A percentile compares a stretch with the other conserved stretches of the same genome.
These are phyloP conservation scores for Megathymus violae DNA, from an alignment of 1,140 invertebrate genomes.

Conservation along the genomic window DNA sequence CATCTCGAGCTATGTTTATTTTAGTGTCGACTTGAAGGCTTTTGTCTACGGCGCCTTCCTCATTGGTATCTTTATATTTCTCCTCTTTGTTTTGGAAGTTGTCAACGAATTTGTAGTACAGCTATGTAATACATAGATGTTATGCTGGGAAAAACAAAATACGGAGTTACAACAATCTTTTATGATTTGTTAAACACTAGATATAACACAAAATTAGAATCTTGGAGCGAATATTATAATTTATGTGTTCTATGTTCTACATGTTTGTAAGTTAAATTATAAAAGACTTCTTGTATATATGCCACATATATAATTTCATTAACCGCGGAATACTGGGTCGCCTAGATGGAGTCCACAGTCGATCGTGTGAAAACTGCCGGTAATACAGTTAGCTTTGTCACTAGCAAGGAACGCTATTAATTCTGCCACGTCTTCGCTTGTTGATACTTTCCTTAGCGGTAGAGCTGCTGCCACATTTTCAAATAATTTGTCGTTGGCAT, in stretches of 20 bases:
- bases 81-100: conserved; percentile 49
- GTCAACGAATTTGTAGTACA: conserved; percentile 43
- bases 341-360: conserved; percentile 59
- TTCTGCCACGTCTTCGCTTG: conserved; percentile 59
- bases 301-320: conserved; percentile 3
- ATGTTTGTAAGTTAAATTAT: no score
- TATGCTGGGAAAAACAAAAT: background rate
- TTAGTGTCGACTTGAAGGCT: conserved; percentile 41
- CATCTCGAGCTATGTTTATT: conserved; percentile 45
- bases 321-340: conserved; percentile 29
- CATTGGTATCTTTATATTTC: conserved; percentile 65
- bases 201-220: no score
- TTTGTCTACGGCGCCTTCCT: conserved; percentile 52
- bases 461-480: conserved; percentile 38
- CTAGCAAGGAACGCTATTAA: conserved; percentile 62
- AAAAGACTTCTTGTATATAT: background rate
- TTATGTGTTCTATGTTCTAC: no score
- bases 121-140: conserved; percentile 43
- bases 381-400: conserved; percentile 58
- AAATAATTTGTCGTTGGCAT: conserved; percentile 47
- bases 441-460: conserved; percentile 54
- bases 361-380: conserved; percentile 55
- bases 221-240: no score
- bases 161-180: no score
- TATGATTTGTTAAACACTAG: no score